A percentile compares a stretch with the other conserved stretches of the same genome.
phyloP scores from a whole-genome alignment of 1,140 invertebrate genomes.

The Heliconius congener region DNA sequence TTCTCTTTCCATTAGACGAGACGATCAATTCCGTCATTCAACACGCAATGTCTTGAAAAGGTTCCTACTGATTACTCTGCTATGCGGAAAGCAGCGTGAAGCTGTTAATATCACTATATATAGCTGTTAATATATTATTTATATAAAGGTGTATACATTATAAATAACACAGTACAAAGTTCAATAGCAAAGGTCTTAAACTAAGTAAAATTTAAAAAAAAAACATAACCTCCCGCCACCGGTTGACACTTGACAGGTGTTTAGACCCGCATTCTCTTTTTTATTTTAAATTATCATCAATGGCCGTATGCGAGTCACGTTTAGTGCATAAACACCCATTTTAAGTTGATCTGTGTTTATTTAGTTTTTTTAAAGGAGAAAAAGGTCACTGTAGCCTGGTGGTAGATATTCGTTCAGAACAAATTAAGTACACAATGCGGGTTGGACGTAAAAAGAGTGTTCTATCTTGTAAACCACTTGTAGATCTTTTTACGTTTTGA shows the following conservation, averaged over 20 bases:
- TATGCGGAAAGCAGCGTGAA: too few species aligned
- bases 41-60: too few species aligned
- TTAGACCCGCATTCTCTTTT: conserved; percentile 33
- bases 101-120: too few species aligned
- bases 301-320: conserved; percentile 31
- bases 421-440: conserved; percentile 30
- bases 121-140: too few species aligned
- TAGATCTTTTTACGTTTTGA: conserved; percentile 22
- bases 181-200: not conserved
- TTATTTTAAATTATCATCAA: conserved; percentile 32
- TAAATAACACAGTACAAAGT: not conserved
- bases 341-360: not conserved
- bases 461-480: conserved; percentile 18
- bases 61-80: too few species aligned
- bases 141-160: too few species aligned
- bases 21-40: too few species aligned
- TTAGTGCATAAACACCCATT: conserved; percentile 12
- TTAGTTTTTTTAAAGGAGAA: not conserved
- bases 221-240: conserved; percentile 3
- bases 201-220: not conserved
- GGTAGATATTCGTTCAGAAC: conserved; percentile 20
- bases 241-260: conserved; percentile 30
- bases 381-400: not conserved
- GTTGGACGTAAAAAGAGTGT: conserved; percentile 19
- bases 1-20: too few species aligned